Conservation (phyloP, 2,113 vertebrate species). For the Alligator mississippiensis region DNA sequence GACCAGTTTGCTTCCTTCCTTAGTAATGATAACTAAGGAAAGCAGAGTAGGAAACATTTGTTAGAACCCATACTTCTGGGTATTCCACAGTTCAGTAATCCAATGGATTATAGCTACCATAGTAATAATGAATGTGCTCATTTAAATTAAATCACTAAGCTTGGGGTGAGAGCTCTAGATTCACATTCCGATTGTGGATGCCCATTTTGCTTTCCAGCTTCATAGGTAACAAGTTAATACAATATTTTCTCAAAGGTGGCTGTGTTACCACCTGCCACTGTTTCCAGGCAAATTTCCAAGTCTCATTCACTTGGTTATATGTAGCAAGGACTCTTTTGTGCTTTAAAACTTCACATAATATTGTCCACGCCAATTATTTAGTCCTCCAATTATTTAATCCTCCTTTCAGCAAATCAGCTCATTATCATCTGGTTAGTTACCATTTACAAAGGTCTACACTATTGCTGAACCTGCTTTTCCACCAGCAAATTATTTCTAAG, state of each 20-base stretch:
- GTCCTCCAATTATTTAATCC: neutral
- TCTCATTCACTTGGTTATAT: neutral
- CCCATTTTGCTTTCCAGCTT: neutral
- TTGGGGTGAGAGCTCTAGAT: neutral
- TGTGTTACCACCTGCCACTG: neutral
- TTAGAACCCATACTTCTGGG: neutral
- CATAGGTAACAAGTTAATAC: neutral
- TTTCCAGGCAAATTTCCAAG: slow-evolving; percentile 14
- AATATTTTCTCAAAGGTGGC: slow-evolving; percentile 8
- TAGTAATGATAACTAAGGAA: neutral
- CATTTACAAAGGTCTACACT: neutral
- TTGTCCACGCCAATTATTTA: neutral
- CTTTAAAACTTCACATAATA: slow-evolving; percentile 2
- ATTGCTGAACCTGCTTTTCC: neutral
- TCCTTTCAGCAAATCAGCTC: neutral
- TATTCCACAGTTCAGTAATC: neutral
- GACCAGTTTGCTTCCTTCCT: neutral
- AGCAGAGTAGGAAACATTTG: neutral
- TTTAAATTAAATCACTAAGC: slow-evolving; percentile 26
- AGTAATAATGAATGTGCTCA: neutral
- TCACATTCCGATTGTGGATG: neutral
- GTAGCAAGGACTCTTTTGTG: neutral
- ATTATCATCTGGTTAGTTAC: neutral
- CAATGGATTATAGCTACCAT: slow-evolving; percentile 4
- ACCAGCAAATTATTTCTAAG: neutral